Base-by-base conservation (phyloP, 2,113 vertebrate genomes). In the Neodontobutis hainanensis region DNA sequence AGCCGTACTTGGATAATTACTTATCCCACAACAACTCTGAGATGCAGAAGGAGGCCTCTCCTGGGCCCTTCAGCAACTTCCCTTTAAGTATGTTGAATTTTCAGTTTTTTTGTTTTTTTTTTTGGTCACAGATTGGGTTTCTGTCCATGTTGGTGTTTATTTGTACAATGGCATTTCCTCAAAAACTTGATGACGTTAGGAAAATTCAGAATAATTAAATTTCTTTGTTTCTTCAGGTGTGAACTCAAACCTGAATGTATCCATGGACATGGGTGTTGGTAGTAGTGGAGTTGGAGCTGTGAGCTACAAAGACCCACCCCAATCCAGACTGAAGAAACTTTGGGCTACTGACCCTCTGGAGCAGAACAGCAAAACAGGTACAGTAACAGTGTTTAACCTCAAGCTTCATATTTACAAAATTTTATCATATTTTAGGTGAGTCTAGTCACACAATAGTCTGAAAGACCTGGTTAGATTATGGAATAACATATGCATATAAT, bases 351-450 rank as follows among this genome's bases (percentile, higher is more conserved):
- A 96, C 89, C 94, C 96, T 61, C 88, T 98, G 79, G 97, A 99
- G 92, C 97, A 97, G 82, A 98, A 95, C 95, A 96, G 96, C 95
- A 99, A 99, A 97, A 90, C 97, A 94, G 97, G 97, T 98, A 82
- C 5, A 5, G 0, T 56, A 32, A 6, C n/a, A 63, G 27, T 12
- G 11, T 12, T 46, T n/a, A 46, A 45, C 43, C 36, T 61, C 6
- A 9, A 12, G 16, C 8, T 42, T 40, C 38, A 40, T 40, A 40
- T 40, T 5, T 5, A 2, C 8, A 5, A 40, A 4, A 40, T 40
- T 40, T 6, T 40, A 40, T 40, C 8, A 6, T 1, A 1, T 3
- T 2, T 40, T 40, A 40, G 5, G 2, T 40, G 38, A 40, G 2
- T 3, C 38, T 40, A 40, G 38, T 40, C 8, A 8, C 8, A 11